Conservation (phyloP, 2,888 invertebrate genomes). For the Agrochola circellaris region DNA sequence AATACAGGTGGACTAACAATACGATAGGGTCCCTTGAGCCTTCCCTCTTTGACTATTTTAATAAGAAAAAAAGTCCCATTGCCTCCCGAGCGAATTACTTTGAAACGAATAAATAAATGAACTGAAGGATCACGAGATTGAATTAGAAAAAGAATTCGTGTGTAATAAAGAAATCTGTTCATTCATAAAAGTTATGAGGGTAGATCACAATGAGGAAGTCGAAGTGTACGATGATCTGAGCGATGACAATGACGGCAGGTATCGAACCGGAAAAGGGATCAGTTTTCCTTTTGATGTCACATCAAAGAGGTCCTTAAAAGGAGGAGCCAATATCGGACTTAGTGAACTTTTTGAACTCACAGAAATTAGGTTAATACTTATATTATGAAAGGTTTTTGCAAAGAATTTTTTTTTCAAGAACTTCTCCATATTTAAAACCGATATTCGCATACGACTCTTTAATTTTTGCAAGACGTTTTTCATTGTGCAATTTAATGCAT, state of each 20-base stretch:
- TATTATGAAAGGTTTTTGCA: constrained; percentile 24
- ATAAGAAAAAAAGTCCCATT: constrained; percentile 83
- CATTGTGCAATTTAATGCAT: constrained; percentile 41
- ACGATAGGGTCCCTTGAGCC: constrained; percentile 77
- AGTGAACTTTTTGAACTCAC: constrained; percentile 68
- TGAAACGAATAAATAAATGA: constrained; percentile 88
- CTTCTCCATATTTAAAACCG: neutral
- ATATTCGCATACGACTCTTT: constrained; percentile 13
- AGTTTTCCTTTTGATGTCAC: constrained; percentile 87
- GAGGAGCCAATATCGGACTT: constrained; percentile 71
- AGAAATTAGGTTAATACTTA: constrained; percentile 69
- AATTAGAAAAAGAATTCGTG: constrained; percentile 88
- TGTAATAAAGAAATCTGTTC: constrained; percentile 86
- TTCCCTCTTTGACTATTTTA: constrained; percentile 87
- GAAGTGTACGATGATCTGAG: constrained; percentile 76
- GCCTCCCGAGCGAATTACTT: constrained; percentile 84
- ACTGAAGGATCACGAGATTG: constrained; percentile 85
- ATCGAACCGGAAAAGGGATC: constrained; percentile 87
- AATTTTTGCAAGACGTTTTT: constrained; percentile 28
- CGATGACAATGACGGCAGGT: constrained; percentile 85
- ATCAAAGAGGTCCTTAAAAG: constrained; percentile 79
- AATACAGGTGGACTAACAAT: constrained; percentile 89
- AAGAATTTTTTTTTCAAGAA: constrained; percentile 9
- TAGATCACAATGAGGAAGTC: constrained; percentile 82
- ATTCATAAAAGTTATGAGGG: constrained; percentile 87